These are phyloP conservation scores for Psittacus erithacus DNA, from an alignment of 2,113 vertebrate genomes.

Conservation along the genomic window DNA sequence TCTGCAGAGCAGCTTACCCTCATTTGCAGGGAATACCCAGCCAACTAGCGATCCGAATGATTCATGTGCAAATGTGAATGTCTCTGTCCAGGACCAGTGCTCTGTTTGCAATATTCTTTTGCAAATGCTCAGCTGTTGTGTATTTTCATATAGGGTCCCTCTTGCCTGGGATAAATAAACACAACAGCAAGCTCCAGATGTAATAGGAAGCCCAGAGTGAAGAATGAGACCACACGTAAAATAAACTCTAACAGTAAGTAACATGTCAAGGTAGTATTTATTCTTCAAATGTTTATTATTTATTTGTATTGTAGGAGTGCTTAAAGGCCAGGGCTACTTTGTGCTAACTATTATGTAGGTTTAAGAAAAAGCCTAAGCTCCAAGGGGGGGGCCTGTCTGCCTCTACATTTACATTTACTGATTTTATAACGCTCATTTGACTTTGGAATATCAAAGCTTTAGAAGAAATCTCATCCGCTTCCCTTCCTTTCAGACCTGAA, in stretches of 20 bases:
- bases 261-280: neutral
- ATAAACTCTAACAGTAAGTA: neutral
- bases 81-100: neutral
- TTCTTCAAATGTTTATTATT: neutral
- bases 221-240: neutral
- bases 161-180: neutral
- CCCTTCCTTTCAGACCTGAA: neutral
- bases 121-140: neutral
- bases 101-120: neutral
- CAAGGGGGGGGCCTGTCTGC: fast-evolving
- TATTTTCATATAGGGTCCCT: neutral
- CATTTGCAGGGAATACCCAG: neutral
- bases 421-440: neutral
- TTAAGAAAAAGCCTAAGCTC: neutral
- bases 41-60: neutral
- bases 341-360: neutral
- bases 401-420: neutral
- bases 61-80: neutral
- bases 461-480: constrained; percentile 1
- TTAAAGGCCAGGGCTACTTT: neutral
- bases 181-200: neutral
- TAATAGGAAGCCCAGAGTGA: neutral
- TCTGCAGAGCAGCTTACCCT: neutral
- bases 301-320: neutral
- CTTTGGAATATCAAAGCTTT: neutral